These are phyloP conservation scores for Clarias pachynema DNA, from an alignment of 2,797 vertebrate genomes.

Conservation along the genomic window DNA sequence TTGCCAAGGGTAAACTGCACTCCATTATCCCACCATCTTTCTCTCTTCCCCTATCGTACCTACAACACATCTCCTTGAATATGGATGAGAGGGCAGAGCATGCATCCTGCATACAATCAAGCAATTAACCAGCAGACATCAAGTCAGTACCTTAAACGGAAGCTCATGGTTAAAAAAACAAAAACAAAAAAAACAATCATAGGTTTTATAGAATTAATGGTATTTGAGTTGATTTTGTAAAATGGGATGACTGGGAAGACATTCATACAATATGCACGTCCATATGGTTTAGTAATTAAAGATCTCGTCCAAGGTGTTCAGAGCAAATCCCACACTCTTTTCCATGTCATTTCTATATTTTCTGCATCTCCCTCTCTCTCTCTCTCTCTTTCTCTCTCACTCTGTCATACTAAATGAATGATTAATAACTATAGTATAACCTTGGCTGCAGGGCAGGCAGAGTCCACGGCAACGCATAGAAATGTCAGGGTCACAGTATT, in stretches of 20 bases:
- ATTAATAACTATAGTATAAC: constrained; percentile 69
- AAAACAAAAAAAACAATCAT: not conserved
- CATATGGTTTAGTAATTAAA: constrained; percentile 14
- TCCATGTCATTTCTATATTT: constrained; percentile 32
- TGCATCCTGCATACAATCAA: constrained; percentile 75
- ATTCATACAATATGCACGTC: not conserved
- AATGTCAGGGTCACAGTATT: constrained; percentile 71
- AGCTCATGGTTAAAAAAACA: not conserved
- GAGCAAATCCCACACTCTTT: constrained; percentile 4
- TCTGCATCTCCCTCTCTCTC: constrained; percentile 15
- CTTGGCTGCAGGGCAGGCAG: constrained; percentile 66
- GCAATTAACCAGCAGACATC: constrained; percentile 68
- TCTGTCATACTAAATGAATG: constrained; percentile 65
- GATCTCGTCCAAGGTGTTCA: not conserved
- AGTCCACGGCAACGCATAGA: constrained; percentile 59
- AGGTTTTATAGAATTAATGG: not conserved
- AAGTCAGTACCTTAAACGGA: constrained; percentile 13
- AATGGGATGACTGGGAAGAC: not conserved
- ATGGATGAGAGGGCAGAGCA: constrained; percentile 74
- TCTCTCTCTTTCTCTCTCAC: constrained; percentile 1
- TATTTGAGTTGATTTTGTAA: not conserved
- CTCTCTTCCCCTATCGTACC: constrained; percentile 60
- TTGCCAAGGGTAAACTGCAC: constrained; percentile 76
- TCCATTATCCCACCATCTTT: constrained; percentile 30
- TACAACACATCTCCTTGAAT: constrained; percentile 75